These are phyloP conservation scores for Orthosia gothica DNA, from an alignment of 2,888 invertebrate genomes.

Conservation along the genomic window DNA sequence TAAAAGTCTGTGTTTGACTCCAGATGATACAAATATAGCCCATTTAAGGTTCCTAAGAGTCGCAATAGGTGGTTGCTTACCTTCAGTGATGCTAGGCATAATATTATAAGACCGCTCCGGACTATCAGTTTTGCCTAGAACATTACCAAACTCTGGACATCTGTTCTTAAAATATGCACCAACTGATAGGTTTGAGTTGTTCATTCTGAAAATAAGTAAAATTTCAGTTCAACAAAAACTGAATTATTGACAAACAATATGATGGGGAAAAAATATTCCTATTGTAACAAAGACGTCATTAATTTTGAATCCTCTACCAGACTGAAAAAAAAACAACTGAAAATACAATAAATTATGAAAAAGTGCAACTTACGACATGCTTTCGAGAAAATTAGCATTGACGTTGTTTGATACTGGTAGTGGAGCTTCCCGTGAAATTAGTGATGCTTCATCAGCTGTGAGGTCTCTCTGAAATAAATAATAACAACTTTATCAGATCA, in stretches of 20 bases:
- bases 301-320: no score
- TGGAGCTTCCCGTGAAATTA: conserved; percentile 81
- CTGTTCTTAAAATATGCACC: conserved; percentile 86
- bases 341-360: background rate
- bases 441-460: conserved; percentile 85
- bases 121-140: conserved; percentile 81
- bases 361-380: conserved; percentile 75
- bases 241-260: background rate
- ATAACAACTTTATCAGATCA: background rate
- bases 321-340: background rate
- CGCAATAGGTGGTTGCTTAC: conserved; percentile 67
- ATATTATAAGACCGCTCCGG: conserved; percentile 76
- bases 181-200: conserved; percentile 81
- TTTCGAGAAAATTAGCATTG: conserved; percentile 75
- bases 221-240: no score
- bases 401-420: conserved; percentile 78
- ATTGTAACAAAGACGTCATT: no score
- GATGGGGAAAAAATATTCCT: background rate
- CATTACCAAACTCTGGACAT: conserved; percentile 82
- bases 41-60: background rate
- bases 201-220: conserved; percentile 74
- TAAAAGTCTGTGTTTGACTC: background rate
- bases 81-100: conserved; percentile 83
- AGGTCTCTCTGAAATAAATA: conserved; percentile 81
- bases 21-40: background rate